Evolutionary conservation across 2,888 invertebrate genomes (phyloP), one percentile per base, ranked within the genome.

Genomic region (Meiosimyza platycephala): DNA sequence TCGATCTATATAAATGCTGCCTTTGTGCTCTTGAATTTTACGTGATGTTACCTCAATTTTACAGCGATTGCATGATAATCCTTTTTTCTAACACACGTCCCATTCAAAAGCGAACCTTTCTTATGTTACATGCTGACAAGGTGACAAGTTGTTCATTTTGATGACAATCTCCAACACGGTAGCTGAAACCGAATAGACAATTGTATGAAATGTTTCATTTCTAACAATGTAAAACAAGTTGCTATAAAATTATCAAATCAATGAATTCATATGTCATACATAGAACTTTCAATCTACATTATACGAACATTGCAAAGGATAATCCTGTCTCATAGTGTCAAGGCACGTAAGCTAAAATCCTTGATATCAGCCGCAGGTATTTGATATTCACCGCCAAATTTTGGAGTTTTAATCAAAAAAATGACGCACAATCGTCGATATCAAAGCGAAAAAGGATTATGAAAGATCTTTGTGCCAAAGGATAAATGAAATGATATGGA

Each of bases 311-410:
- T 22, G 18, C 12, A 55, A 55, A 55, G 55, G 55, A 67, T 67
- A 28, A 67, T 67, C 66, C 33, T 18, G 18, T 67, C 55, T 47
- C 40, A 54, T 54, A 54, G 40, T 47, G 13, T 47, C n/a, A 40
- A 48, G 18, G 66, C 66, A 67, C 66, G 66, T 22, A 55, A 5
- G 9, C 54, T 15, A 33, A 66, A 9, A 33, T 54, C 66, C 55
- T 67, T 47, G 55, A 54, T 55, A 67, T 11, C 55, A 15, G 47
- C 55, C 64, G 16, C 64, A 18, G 64, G 12, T 1, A 11, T 22
- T 55, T 55, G 55, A 55, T 22, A 55, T 54, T 12, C 18, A 3
- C 18, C 11, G 18, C 5, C 5, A 9, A 55, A 18, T 22, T 12
- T 22, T 55, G 9, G n/a, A 16, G 18, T 18, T 6, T 22, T 2